These are phyloP conservation scores for Sternarchorhynchus goeldii DNA, from an alignment of 2,797 vertebrate species.

Conservation along the genomic window DNA sequence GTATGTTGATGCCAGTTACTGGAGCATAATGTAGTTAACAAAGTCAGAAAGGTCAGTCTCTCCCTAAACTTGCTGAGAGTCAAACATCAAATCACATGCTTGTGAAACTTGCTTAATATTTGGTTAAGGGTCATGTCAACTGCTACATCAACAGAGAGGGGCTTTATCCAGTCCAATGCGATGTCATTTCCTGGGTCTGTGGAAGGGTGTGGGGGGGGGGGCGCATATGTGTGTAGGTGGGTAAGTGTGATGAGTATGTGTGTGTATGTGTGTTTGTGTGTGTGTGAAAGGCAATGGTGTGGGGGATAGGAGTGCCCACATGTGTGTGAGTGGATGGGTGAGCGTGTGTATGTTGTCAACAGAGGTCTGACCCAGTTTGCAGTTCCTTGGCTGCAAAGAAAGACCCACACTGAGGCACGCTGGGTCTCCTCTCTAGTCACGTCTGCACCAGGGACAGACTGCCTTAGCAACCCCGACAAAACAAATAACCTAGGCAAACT, in stretches of 20 bases:
- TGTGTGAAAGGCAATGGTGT: background rate
- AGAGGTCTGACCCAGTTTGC: conserved; percentile 38
- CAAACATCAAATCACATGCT: too few species aligned
- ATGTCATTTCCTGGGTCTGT: too few species aligned
- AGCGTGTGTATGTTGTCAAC: conserved; percentile 30
- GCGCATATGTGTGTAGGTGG: too few species aligned
- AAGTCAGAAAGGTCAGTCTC: conserved; percentile 1
- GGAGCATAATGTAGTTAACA: conserved; percentile 6
- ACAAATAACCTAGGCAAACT: too few species aligned
- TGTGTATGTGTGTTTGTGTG: conserved; percentile 3
- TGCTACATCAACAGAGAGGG: too few species aligned
- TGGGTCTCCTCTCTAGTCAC: background rate
- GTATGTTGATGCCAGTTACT: background rate
- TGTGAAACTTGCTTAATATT: too few species aligned
- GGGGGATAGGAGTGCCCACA: too few species aligned
- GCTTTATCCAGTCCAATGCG: too few species aligned
- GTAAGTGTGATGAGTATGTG: background rate
- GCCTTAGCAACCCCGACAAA: too few species aligned
- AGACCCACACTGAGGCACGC: conserved; percentile 8
- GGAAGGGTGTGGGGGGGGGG: too few species aligned
- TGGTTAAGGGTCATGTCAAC: too few species aligned
- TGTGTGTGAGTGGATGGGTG: conserved; percentile 30
- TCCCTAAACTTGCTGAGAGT: too few species aligned
- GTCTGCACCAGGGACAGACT: background rate
- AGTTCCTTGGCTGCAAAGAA: conserved; percentile 20